These are phyloP conservation scores for Pediacus dermestoides DNA, from an alignment of 2,888 invertebrate genomes.

Conservation along the genomic window DNA sequence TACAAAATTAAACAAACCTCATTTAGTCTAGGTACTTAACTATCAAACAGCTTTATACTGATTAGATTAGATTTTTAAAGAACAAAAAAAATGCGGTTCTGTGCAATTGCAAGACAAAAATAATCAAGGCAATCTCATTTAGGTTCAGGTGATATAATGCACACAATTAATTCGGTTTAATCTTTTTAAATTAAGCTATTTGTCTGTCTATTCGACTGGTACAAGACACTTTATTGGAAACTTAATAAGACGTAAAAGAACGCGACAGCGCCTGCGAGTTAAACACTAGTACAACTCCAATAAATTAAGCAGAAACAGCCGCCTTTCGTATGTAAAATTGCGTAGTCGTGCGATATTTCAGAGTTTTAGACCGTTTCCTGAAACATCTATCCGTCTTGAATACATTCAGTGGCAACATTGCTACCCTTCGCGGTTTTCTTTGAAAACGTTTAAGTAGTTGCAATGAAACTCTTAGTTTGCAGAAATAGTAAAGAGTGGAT, in stretches of 20 bases:
- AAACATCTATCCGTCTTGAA: conserved; percentile 5
- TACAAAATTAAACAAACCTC: conserved; percentile 41
- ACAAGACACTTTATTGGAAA: conserved; percentile 20
- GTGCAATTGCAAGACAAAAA: no score
- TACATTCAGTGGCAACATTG: conserved; percentile 8
- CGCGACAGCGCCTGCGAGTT: conserved; percentile 27
- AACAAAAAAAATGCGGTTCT: no score
- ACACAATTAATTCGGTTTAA: conserved; percentile 4
- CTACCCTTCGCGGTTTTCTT: neutral
- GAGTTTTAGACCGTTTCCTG: conserved; percentile 17
- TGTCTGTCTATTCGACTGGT: conserved; percentile 4
- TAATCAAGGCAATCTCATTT: no score
- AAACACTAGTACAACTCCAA: conserved; percentile 35
- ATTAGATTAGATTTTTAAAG: no score
- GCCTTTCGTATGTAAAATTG: conserved; percentile 42
- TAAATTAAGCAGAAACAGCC: conserved; percentile 37
- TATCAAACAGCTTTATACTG: no score
- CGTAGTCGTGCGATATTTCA: conserved; percentile 38
- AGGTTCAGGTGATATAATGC: conserved; percentile 6
- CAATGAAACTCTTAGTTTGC: conserved; percentile 6
- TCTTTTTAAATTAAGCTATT: conserved; percentile 4
- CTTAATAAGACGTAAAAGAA: conserved; percentile 40
- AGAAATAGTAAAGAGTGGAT: conserved; percentile 11
- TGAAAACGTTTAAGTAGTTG: conserved; percentile 9
- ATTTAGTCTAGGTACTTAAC: neutral